Base-by-base conservation (phyloP, 2,113 vertebrate genomes). In the Notiomystis cincta region DNA sequence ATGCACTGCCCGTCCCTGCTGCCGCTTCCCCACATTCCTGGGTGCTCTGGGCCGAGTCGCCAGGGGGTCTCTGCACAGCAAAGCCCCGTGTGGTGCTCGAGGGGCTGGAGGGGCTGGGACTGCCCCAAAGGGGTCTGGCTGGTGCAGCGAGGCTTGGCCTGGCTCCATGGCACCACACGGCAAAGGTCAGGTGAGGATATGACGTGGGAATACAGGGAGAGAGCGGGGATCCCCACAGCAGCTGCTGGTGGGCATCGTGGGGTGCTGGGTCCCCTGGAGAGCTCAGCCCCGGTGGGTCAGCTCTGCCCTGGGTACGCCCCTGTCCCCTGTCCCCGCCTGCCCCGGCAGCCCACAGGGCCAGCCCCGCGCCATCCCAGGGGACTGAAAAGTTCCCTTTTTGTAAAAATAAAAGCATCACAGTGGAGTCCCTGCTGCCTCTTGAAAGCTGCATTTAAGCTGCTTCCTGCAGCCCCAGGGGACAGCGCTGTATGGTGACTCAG, bases 11-110 rank as follows among this genome's bases (percentile, higher is more conserved):
- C 2, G 0, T 57, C 37, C 51, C 66, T 51, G 50, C 38, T 66
- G 72, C 80, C 0, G 0, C 45, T n/a, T 64, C 13, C 51, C 62
- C 0, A 0, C 31, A 0, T 8, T 35, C 53, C 35, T 1, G 4
- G 20, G 6, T 10, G 48, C 53, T 20, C 4, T 2, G 53, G 85
- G 23, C 33, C 1, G 1, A 31, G 66, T 30, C 44, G 28, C 13
- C 1, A 10, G 0, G 14, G 58, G 54, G 2, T 62, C 27, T 16
- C 53, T 1, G 15, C 47, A 3, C 0, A 19, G 61, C 87, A 75
- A 37, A 75, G 66, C 44, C 22, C 27, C 2, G 1, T 13, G 51
- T 7, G 53, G 16, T 38, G 9, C 65, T 65, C 4, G 2, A 45
- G 67, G 81, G 19, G 25, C 25, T 1, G 8, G 23, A n/a, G 23